Evolutionary conservation across 2,888 invertebrate species (phyloP).

Genomic region (Melanargia galathea): DNA sequence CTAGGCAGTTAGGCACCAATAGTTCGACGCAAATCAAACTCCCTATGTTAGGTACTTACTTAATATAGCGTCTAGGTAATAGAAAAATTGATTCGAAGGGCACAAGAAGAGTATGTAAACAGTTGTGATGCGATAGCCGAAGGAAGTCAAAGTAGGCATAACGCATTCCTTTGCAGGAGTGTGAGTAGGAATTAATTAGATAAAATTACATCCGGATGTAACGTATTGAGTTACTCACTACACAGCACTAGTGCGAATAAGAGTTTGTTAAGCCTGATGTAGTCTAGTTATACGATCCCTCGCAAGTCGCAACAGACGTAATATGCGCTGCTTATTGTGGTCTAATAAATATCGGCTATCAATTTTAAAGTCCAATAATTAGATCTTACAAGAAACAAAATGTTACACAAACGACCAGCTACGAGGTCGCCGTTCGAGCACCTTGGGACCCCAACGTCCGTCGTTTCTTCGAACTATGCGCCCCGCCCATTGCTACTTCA

Average conservation of each 20-base stretch:
- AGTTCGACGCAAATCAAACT: no score
- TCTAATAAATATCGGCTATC: not conserved
- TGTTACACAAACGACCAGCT: no score
- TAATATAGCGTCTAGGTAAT: no score
- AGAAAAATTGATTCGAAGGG: no score
- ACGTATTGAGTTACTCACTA: conserved; percentile 18
- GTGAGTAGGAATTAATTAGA: conserved; percentile 24
- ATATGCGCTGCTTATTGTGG: not conserved
- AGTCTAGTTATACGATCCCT: conserved; percentile 10
- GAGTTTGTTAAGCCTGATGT: conserved; percentile 15
- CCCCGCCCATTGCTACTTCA: no score
- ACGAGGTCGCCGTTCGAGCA: no score
- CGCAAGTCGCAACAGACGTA: no score
- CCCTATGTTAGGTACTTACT: no score
- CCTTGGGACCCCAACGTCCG: no score
- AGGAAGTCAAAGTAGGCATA: conserved; percentile 3
- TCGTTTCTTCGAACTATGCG: no score
- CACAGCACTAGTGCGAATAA: conserved; percentile 17
- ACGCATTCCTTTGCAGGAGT: conserved; percentile 23
- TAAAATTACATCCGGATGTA: conserved; percentile 34
- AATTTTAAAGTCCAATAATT: not conserved
- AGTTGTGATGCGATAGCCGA: not conserved
- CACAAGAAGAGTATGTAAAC: not conserved
- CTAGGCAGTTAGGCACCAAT: no score
- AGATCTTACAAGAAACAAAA: no score